phyloP scores from a whole-genome alignment of 2,113 vertebrate species.

The Brienomyrus brachyistius region DNA sequence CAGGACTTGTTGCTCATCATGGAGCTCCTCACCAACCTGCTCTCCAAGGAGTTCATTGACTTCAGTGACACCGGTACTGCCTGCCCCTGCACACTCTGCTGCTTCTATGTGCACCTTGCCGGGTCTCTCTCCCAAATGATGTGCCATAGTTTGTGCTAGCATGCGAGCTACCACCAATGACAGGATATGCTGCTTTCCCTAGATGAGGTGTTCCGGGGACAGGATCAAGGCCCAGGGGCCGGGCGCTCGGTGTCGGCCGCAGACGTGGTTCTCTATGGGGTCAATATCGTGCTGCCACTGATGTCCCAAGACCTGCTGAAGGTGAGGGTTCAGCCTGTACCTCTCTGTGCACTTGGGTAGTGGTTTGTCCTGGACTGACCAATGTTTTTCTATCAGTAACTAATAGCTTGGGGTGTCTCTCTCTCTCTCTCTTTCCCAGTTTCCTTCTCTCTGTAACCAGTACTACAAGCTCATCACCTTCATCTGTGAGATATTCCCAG shows the following conservation, averaged over 20 bases:
- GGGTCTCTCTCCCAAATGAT: background rate
- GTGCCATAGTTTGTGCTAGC: background rate
- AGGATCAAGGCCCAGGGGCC: constrained; percentile 81
- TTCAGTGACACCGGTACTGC: constrained; percentile 90
- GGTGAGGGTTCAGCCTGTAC: constrained; percentile 51
- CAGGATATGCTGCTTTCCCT: constrained; percentile 1
- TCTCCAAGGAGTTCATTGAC: constrained; percentile 98
- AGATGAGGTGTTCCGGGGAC: constrained; percentile 94
- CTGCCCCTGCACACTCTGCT: too few species aligned
- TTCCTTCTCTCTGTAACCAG: constrained; percentile 96
- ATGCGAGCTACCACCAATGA: background rate
- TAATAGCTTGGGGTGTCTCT: background rate
- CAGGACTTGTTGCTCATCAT: constrained; percentile 99
- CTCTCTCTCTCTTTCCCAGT: constrained; percentile 64
- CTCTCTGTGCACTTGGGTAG: background rate
- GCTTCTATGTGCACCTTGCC: too few species aligned
- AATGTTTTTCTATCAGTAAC: background rate
- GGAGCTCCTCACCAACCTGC: constrained; percentile 96
- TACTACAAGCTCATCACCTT: constrained; percentile 99
- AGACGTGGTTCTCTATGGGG: constrained; percentile 93
- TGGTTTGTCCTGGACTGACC: background rate
- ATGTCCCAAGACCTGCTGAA: constrained; percentile 98
- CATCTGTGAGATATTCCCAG: constrained; percentile 99
- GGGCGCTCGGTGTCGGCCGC: constrained; percentile 84
- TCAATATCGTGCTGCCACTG: constrained; percentile 91